These are phyloP conservation scores for Sesia apiformis DNA, from an alignment of 2,888 invertebrate genomes.

Conservation along the genomic window DNA sequence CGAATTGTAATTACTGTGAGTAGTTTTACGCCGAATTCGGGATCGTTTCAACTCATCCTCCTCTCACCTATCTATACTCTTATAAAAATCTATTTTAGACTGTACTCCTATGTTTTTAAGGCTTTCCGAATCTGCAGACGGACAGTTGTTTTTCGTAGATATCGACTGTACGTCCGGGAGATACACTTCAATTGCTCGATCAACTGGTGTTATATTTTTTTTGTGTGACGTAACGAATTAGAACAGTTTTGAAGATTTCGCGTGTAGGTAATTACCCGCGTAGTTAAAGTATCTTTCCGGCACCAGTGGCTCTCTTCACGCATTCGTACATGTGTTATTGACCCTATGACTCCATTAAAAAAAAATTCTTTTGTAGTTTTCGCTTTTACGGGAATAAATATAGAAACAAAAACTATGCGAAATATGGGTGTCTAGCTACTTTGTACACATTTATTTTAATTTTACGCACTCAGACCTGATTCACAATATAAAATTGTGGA, in stretches of 20 bases:
- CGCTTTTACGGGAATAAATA: no score
- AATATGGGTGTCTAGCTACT: no score
- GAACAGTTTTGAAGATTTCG: slow-evolving; percentile 2
- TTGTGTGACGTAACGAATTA: slow-evolving; percentile 17
- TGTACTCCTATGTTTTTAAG: background rate
- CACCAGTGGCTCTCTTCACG: no score
- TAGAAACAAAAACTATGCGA: no score
- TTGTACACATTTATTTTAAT: no score
- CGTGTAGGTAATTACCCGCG: background rate
- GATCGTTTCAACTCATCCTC: slow-evolving; percentile 38
- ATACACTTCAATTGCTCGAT: slow-evolving; percentile 46
- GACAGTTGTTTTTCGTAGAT: background rate
- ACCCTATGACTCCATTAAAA: no score
- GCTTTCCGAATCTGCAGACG: background rate
- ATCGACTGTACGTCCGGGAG: slow-evolving; percentile 40
- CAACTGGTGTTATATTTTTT: slow-evolving; percentile 22
- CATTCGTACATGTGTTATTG: no score
- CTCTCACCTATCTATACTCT: slow-evolving; percentile 1
- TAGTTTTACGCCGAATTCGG: slow-evolving; percentile 19
- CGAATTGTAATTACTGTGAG: slow-evolving; percentile 1
- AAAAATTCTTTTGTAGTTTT: no score
- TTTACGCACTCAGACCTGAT: no score
- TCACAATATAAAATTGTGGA: no score
- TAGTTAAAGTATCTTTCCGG: background rate
- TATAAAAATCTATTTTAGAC: background rate